A percentile compares a stretch with the other conserved stretches of the same genome.
Evolutionary conservation across 2,113 vertebrate genomes (phyloP).

Genomic region (Rhinopomastus cyanomelas): DNA sequence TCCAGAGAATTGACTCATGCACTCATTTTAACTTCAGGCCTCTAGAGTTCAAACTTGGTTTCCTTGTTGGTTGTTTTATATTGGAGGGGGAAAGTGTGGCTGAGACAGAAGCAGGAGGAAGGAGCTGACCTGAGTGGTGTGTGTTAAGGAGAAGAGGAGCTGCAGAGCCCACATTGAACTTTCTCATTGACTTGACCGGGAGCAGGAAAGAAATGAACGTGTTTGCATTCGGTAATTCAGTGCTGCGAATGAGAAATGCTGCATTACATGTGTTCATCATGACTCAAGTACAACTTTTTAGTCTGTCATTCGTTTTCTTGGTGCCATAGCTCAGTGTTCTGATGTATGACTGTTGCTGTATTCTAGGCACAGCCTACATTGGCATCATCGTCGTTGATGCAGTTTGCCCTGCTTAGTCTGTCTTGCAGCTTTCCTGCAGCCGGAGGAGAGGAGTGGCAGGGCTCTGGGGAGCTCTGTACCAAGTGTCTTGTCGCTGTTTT

Average conservation of each 20-base stretch:
- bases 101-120: background rate
- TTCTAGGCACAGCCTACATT: background rate
- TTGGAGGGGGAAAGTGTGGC: background rate
- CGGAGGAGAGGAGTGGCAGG: accelerated
- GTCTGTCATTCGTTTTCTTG: background rate
- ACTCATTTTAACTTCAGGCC: background rate
- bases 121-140: accelerated
- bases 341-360: background rate
- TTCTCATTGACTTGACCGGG: background rate
- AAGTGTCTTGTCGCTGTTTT: background rate
- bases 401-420: background rate
- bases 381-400: background rate
- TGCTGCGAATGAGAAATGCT: background rate
- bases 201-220: background rate
- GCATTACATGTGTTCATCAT: background rate
- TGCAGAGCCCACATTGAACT: too few species aligned
- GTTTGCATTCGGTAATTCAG: background rate
- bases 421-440: background rate
- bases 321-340: background rate
- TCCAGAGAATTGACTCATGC: background rate
- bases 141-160: too few species aligned
- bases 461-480: accelerated
- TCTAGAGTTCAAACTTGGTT: background rate
- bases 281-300: background rate
- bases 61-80: background rate